Evolutionary conservation across 2,888 invertebrate genomes (phyloP).

Genomic region (Macrosiphum euphorbiae): DNA sequence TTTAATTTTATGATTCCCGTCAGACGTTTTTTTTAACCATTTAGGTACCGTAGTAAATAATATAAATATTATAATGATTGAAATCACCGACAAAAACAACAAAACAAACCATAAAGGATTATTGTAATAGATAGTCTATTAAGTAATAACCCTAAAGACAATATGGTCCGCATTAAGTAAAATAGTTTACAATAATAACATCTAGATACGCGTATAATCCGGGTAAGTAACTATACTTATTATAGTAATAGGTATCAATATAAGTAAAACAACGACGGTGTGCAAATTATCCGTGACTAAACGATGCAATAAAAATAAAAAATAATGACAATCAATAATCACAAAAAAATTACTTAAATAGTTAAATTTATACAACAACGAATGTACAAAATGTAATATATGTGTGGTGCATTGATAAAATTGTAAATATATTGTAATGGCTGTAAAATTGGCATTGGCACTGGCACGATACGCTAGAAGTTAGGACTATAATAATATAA

Average conservation of each 20-base stretch:
- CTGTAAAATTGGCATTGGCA: no score
- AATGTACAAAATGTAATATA: no score
- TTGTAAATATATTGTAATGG: no score
- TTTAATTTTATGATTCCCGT: neutral
- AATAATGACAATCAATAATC: neutral
- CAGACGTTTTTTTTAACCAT: neutral
- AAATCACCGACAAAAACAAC: neutral
- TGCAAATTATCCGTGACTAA: neutral
- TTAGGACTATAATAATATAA: no score
- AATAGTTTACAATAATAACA: neutral
- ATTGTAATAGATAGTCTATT: slow-evolving; percentile 13
- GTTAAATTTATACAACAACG: neutral
- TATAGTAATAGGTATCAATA: neutral
- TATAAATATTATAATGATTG: neutral
- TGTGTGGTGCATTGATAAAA: no score
- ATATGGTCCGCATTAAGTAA: neutral
- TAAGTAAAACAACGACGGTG: neutral
- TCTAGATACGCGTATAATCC: neutral
- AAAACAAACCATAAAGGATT: neutral
- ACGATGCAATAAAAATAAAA: neutral
- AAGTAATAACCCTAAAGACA: slow-evolving; percentile 7
- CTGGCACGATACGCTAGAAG: no score
- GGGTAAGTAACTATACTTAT: neutral
- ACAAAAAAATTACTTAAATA: neutral
- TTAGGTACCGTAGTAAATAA: neutral